Base-by-base conservation (phyloP, 2,888 invertebrate species). In the Iselma pallidipennis region DNA sequence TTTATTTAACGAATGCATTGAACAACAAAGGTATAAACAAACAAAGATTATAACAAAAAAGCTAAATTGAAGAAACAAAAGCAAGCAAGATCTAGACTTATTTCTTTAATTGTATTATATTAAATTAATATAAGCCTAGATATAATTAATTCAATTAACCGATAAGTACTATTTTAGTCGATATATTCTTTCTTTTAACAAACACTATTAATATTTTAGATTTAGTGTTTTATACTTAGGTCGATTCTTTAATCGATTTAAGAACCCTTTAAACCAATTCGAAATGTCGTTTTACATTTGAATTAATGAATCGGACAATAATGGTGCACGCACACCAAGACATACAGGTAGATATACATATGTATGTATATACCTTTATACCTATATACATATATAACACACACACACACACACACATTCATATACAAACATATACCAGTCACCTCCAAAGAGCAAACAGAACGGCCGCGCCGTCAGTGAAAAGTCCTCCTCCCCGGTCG, bases 401-500 rank as follows among this genome's bases (percentile, higher is more conserved):
- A 9, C 37, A 16, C 16, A 37, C 16, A 33, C 2, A 28, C 7
- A 7, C 7, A 28, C 7, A 33, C 4, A 14, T 37, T 16, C 37
- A 37, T 37, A 37, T 16, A 37, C 16, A 37, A 4, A 14, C 4
- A 12, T 14, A 37, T 16, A 37, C 14, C 37, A 37, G 37, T 37
- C 25, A 26, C 29, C 28, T 29, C 29, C 50, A 26, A n/a, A 54
- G 56, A 51, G 52, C 56, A 58, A 56, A 62, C 50, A 57, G 33
- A 56, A 49, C 31, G 49, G 52, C 49, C 37, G 28, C 45, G 57
- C 61, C 61, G 57, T 31, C 56, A 28, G 57, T 55, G 57, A 57
- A 58, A 62, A 58, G 62, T 58, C 62, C 57, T 62, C 58, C 57
- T 61, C 49, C 52, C 57, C 55, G 49, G 57, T 55, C 50, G 51